Evolutionary conservation across 2,113 vertebrate species (phyloP), one percentile per base, ranked within the genome.

Genomic region (Pelusios castaneus): DNA sequence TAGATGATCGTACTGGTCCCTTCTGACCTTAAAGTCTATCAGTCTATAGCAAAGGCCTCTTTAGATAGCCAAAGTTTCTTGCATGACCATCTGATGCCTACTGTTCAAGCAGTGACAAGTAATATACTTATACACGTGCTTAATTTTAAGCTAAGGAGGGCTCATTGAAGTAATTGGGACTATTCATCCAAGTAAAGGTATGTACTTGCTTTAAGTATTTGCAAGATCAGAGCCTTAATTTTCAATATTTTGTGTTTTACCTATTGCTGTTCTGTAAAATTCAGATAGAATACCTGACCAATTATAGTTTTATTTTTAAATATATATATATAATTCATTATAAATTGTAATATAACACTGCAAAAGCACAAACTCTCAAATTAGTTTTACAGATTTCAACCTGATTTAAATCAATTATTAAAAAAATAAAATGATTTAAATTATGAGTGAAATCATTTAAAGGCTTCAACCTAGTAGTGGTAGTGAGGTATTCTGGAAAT

Each of bases 361-460:
- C 76, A 78, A 67, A 75, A 70, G 17, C 47, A 47, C 4, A n/a
- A 51, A 51, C 89, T 81, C 43, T 89, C 56, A 89, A 2, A 19
- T 95, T 90, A 34, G 27, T 55, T 96, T 93, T 92, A 58, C 41
- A 58, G 54, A 47, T 45, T 91, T 81, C 70, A 43, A 3, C 83
- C 52, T n/a, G 38, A 58, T 25, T 58, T 58, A 58, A 29, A 27
- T 58, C 56, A 58, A 12, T 58, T 9, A 80, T 92, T 94, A 52
- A 52, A 52, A 52, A 52, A 52, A 52, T 12, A 13, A 17, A 16
- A 52, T 17, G 51, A 52, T 52, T 19, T 52, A 52, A 52, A 52
- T 52, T 17, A 92, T 34, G 51, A n/a, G 56, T 87, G 60, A 91
- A 90, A 85, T 91, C 70, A 76, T 90, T 90, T 84, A 87, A 83